Evolutionary conservation across 35 echinoderm and acorn worm species (phyloP).

Genomic region (Heliocidaris tuberculata): DNA sequence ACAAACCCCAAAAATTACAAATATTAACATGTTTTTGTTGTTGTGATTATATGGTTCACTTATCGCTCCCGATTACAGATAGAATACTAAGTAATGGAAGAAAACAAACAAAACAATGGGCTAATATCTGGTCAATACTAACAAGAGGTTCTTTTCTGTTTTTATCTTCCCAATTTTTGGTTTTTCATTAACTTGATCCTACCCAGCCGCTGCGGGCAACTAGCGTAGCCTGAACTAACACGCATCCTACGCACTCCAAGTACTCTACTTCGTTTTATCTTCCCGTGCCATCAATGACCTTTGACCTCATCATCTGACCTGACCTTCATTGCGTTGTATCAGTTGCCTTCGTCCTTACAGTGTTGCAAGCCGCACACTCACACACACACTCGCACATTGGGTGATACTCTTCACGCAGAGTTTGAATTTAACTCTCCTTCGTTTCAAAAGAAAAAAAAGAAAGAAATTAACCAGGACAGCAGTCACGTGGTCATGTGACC

Average conservation of each 20-base stretch:
- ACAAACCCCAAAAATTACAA: not conserved
- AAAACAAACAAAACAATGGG: conserved; percentile 21
- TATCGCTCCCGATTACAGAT: not conserved
- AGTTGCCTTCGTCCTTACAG: conserved; percentile 42
- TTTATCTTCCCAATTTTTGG: conserved; percentile 52
- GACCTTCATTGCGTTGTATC: conserved; percentile 46
- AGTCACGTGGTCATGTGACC: not conserved
- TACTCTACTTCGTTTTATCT: conserved; percentile 42
- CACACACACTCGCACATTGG: conserved; percentile 43
- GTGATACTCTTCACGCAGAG: conserved; percentile 17
- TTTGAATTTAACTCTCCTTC: conserved; percentile 15
- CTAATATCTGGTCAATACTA: conserved; percentile 53
- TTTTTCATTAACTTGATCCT: conserved; percentile 39
- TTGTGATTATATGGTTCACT: conserved; percentile 30
- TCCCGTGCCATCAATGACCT: conserved; percentile 45
- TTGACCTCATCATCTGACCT: conserved; percentile 48
- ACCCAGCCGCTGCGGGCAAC: conserved; percentile 47
- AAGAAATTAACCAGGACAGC: not conserved
- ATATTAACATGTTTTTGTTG: conserved; percentile 9
- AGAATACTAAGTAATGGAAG: not conserved
- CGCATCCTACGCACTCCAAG: conserved; percentile 52
- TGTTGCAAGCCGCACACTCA: conserved; percentile 45
- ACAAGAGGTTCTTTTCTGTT: conserved; percentile 51
- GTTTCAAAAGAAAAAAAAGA: not conserved
- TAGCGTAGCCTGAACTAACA: conserved; percentile 54